Percentiles rank a stretch among this genome's conserved stretches.
Conservation (phyloP, 1,140 invertebrate species). For the Anadara kagoshimensis region DNA sequence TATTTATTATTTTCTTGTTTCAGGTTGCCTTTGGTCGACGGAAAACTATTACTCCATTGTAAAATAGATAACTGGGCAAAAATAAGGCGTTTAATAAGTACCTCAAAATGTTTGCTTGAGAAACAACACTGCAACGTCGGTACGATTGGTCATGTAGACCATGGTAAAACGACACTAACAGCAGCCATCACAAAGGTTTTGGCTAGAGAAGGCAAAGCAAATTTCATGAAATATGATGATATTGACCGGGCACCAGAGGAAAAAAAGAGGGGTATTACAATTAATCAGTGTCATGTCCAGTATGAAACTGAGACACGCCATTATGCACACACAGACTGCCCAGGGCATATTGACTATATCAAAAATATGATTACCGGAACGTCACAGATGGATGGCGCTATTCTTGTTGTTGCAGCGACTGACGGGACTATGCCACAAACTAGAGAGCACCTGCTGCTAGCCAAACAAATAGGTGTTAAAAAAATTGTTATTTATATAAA, state of each 20-base stretch:
- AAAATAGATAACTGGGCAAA: no score
- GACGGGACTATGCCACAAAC: slow-evolving; percentile 99
- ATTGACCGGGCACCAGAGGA: slow-evolving; percentile 98
- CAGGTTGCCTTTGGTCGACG: no score
- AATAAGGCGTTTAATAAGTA: no score
- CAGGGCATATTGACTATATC: slow-evolving; percentile 97
- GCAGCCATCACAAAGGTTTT: slow-evolving; percentile 90
- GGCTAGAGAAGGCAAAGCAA: slow-evolving; percentile 74
- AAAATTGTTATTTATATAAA: slow-evolving; percentile 97
- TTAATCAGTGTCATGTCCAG: slow-evolving; percentile 95
- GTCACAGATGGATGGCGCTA: slow-evolving; percentile 98
- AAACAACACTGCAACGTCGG: slow-evolving; percentile 98
- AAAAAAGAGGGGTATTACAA: slow-evolving; percentile 95
- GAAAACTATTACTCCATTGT: no score
- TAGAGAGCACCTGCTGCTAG: slow-evolving; percentile 96
- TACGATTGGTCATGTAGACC: slow-evolving; percentile 99
- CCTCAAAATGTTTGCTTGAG: slow-evolving; percentile 20
- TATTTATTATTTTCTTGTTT: no score
- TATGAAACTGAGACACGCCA: slow-evolving; percentile 90
- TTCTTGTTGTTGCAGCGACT: slow-evolving; percentile 98
- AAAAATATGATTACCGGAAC: slow-evolving; percentile 99
- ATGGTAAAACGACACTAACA: slow-evolving; percentile 98
- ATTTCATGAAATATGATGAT: slow-evolving; percentile 89
- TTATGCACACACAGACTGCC: slow-evolving; percentile 97
- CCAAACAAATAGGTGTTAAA: slow-evolving; percentile 96